These are phyloP conservation scores for Sycophaga agraensis DNA, from an alignment of 1,140 invertebrate species.

Conservation along the genomic window DNA sequence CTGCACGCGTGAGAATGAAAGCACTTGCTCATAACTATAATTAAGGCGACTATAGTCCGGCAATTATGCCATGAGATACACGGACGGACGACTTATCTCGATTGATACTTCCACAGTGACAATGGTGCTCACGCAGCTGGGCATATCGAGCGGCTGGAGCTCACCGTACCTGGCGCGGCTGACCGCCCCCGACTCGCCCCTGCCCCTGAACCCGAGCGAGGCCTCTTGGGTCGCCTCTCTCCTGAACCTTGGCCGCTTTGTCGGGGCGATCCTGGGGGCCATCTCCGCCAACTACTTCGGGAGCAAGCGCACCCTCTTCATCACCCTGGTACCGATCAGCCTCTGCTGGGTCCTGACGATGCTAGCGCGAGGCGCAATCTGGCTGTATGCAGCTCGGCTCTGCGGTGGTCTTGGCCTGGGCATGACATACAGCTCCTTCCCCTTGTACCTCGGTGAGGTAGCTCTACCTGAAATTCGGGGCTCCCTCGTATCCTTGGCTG, in stretches of 20 bases:
- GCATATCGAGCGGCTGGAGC: slow-evolving; percentile 58
- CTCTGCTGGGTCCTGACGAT: slow-evolving; percentile 63
- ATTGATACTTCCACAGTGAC: slow-evolving; percentile 42
- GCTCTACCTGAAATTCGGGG: slow-evolving; percentile 68
- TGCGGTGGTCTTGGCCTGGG: slow-evolving; percentile 68
- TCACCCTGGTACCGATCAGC: slow-evolving; percentile 63
- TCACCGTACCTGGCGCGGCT: slow-evolving; percentile 63
- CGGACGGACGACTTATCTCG: too few relatives aligned
- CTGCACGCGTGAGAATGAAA: not conserved
- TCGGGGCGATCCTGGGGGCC: slow-evolving; percentile 49
- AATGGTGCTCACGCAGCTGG: slow-evolving; percentile 43
- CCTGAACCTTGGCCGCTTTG: slow-evolving; percentile 58
- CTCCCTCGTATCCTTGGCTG: slow-evolving; percentile 64
- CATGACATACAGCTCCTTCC: slow-evolving; percentile 66
- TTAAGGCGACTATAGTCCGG: not conserved
- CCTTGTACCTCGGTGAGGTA: slow-evolving; percentile 71
- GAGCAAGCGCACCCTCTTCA: slow-evolving; percentile 65
- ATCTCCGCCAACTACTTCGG: slow-evolving; percentile 61
- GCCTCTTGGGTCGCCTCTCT: slow-evolving; percentile 69
- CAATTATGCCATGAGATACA: not conserved
- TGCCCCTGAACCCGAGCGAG: slow-evolving; percentile 62
- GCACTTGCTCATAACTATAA: not conserved
- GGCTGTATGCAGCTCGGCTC: slow-evolving; percentile 59
- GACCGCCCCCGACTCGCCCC: slow-evolving; percentile 53
- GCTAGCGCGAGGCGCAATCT: slow-evolving; percentile 51